Evolutionary conservation across 2,113 vertebrate species (phyloP).

Genomic region (Egretta garzetta): DNA sequence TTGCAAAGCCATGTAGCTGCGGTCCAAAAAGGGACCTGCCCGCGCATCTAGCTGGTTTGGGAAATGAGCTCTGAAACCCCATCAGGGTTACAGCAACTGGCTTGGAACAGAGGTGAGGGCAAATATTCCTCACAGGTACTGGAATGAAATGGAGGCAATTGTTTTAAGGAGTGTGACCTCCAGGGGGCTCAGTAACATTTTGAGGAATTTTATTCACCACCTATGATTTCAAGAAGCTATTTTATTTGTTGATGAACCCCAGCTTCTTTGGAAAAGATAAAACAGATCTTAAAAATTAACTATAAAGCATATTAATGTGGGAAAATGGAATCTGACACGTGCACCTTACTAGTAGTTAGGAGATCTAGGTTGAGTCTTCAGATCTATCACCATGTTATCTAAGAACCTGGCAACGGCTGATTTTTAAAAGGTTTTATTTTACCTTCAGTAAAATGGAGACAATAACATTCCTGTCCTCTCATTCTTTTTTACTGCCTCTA

Average conservation of each 20-base stretch:
- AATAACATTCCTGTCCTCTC: not conserved
- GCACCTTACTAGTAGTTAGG: not conserved
- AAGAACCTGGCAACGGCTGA: not conserved
- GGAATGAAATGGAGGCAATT: not conserved
- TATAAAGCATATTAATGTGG: not conserved
- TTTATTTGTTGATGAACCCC: not conserved
- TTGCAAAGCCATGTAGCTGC: fast-evolving
- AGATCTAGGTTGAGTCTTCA: not conserved
- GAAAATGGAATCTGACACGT: not conserved
- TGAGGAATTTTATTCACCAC: not conserved
- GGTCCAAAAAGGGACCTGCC: not conserved
- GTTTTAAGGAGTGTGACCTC: not conserved
- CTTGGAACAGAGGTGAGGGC: not conserved
- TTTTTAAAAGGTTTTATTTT: not conserved
- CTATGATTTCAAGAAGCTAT: not conserved
- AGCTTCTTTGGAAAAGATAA: not conserved
- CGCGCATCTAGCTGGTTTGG: fast-evolving
- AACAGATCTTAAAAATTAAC: not conserved
- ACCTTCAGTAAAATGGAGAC: not conserved
- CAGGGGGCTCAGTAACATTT: not conserved
- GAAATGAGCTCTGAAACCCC: not conserved
- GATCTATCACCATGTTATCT: not conserved
- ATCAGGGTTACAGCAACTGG: not conserved
- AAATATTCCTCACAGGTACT: not conserved
- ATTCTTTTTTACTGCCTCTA: not conserved